Evolutionary conservation across 1,140 invertebrate species (phyloP).

Genomic region (Calephelis virginiensis): DNA sequence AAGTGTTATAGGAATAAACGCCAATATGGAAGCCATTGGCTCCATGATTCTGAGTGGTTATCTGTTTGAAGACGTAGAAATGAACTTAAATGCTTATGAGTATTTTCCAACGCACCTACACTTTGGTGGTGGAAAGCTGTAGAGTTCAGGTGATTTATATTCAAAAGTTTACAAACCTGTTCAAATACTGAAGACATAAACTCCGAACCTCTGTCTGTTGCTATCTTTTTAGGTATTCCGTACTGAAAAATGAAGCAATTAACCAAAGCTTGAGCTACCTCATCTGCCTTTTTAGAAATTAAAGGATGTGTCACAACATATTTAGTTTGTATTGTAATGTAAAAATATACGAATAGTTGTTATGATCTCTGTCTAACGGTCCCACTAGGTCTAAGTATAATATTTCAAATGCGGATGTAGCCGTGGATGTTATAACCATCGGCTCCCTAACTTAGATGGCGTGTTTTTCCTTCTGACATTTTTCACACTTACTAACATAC

Average conservation of each 20-base stretch:
- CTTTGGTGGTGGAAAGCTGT: conserved; percentile 35
- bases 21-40: conserved; percentile 22
- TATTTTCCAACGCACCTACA: conserved; percentile 29
- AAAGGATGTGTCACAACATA: no score
- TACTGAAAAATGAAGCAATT: conserved; percentile 17
- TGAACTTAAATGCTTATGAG: conserved; percentile 31
- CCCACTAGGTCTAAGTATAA: no score
- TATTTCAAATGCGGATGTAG: no score
- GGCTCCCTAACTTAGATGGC: no score
- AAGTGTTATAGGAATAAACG: conserved; percentile 18
- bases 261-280: no score
- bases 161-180: conserved; percentile 32
- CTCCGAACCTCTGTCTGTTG: conserved; percentile 16
- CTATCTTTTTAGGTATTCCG: conserved; percentile 20
- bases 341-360: no score
- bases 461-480: no score
- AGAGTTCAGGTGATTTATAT: conserved; percentile 29
- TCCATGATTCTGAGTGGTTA: conserved; percentile 30
- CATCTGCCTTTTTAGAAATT: no score
- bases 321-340: no score
- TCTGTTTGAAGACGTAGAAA: conserved; percentile 33
- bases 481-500: no score
- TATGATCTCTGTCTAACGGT: no score
- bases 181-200: conserved; percentile 18
- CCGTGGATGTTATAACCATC: no score